Conservation (phyloP, 2,113 vertebrate species). For the Nanorana parkeri region DNA sequence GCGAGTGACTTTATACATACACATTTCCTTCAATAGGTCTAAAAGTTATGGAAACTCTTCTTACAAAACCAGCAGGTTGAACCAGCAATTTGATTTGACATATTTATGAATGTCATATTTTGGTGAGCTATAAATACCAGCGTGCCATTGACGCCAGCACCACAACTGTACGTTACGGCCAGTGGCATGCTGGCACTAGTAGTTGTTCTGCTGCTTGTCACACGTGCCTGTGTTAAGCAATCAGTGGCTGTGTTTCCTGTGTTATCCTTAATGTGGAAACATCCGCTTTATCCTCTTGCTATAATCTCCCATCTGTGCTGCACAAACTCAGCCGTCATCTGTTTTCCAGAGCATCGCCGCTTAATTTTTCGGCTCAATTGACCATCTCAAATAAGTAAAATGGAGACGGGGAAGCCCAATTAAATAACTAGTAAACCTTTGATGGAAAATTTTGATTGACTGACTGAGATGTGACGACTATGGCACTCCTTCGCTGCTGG, state of each 20-base stretch:
- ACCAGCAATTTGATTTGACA: too few species aligned
- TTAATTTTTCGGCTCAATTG: conserved; percentile 62
- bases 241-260: conserved; percentile 72
- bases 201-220: too few species aligned
- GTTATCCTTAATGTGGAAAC: conserved; percentile 69
- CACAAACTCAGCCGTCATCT: conserved; percentile 63
- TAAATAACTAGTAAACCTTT: conserved; percentile 37
- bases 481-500: not conserved
- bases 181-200: too few species aligned
- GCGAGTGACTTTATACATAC: too few species aligned
- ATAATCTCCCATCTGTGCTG: conserved; percentile 67
- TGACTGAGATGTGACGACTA: conserved; percentile 14
- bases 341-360: conserved; percentile 59
- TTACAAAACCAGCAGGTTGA: too few species aligned
- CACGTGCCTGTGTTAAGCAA: conserved; percentile 50
- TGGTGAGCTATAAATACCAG: too few species aligned
- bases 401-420: conserved; percentile 45
- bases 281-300: conserved; percentile 71
- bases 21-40: too few species aligned
- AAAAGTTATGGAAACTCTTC: too few species aligned
- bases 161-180: too few species aligned
- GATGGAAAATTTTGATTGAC: conserved; percentile 35
- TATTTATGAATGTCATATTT: too few species aligned
- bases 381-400: conserved; percentile 42
- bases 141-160: too few species aligned